Conservation (phyloP, 2,113 vertebrate genomes). For the Oxyura jamaicensis region DNA sequence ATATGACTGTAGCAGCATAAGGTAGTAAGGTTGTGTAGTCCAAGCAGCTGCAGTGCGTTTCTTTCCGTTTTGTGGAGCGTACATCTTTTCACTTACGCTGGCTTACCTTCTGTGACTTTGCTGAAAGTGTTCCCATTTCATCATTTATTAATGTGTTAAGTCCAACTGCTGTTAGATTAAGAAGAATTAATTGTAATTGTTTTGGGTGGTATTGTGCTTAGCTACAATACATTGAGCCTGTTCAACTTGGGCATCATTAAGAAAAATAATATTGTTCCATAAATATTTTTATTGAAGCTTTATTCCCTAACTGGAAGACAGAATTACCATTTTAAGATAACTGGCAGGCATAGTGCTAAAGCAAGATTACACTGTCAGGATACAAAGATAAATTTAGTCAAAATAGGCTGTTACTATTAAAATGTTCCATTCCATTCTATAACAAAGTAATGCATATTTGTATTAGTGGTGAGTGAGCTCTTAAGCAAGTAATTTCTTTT, state of each 20-base stretch:
- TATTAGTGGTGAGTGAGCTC: conserved; percentile 2
- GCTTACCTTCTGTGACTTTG: not conserved
- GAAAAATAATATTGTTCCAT: conserved; percentile 7
- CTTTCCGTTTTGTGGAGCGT: not conserved
- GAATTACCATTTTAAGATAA: conserved; percentile 42
- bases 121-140: not conserved
- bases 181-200: conserved; percentile 7
- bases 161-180: conserved; percentile 6
- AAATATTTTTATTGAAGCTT: conserved; percentile 61
- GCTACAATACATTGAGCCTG: not conserved
- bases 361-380: conserved; percentile 40
- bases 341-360: conserved; percentile 35
- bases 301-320: conserved; percentile 38
- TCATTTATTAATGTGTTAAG: not conserved
- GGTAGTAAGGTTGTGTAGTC: not conserved
- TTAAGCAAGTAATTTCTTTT: conserved; percentile 23
- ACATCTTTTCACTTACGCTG: not conserved
- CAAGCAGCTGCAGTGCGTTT: not conserved
- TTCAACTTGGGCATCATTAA: not conserved
- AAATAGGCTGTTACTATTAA: conserved; percentile 33
- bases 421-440: not conserved
- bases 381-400: conserved; percentile 41
- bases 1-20: not conserved
- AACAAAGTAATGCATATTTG: not conserved
- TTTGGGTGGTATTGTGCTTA: not conserved